These are phyloP conservation scores for Candoia aspera DNA, from an alignment of 2,113 vertebrate species.

Conservation along the genomic window DNA sequence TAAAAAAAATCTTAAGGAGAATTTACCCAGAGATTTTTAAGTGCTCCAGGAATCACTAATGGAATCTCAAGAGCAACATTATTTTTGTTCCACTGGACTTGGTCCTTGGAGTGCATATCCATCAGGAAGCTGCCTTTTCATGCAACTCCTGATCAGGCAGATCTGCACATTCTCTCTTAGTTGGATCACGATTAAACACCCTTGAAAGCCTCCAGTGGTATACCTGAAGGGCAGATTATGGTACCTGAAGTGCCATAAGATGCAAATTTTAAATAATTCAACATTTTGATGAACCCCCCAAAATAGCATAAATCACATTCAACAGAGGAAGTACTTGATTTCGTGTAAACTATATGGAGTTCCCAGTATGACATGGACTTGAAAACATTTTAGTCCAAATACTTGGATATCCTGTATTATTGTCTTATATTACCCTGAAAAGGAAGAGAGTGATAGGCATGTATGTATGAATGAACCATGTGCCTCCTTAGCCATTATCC, in stretches of 20 bases:
- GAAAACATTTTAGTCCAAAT: neutral
- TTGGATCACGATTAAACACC: neutral
- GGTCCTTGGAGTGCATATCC: neutral
- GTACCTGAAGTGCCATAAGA: neutral
- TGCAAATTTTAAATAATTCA: neutral
- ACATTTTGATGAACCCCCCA: neutral
- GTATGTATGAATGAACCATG: neutral
- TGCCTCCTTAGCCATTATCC: neutral
- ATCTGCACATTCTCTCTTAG: neutral
- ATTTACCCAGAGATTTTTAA: neutral
- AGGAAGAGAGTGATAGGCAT: neutral
- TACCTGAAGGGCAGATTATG: neutral
- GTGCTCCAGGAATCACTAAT: constrained; percentile 3
- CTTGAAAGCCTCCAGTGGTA: neutral
- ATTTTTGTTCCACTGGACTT: neutral
- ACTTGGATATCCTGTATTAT: neutral
- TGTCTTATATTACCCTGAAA: neutral
- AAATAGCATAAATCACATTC: neutral
- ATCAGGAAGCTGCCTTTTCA: neutral
- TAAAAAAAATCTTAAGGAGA: neutral
- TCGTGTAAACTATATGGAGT: neutral
- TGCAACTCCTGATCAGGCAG: neutral
- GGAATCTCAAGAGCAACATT: constrained; percentile 15
- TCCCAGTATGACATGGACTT: neutral
- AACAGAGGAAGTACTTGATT: neutral